These are phyloP conservation scores for Danaus chrysippus DNA, from an alignment of 2,888 invertebrate species.

Conservation along the genomic window DNA sequence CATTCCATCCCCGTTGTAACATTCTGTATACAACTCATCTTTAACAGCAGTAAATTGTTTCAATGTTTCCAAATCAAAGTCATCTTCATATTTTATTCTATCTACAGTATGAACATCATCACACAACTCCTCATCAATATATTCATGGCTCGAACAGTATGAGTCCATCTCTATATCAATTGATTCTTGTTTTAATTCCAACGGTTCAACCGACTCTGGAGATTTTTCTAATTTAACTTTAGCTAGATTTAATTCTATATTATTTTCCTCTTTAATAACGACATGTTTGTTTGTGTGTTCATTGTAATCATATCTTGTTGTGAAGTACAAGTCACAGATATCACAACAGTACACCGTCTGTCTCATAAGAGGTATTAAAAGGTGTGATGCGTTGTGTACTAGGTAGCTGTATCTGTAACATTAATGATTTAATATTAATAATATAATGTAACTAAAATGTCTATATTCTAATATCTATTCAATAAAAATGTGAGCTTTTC, in stretches of 20 bases:
- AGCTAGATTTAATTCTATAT: neutral
- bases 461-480: too few species aligned
- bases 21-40: constrained; percentile 11
- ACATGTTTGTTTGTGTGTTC: constrained; percentile 16
- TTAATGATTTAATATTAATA: neutral
- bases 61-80: constrained; percentile 8
- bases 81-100: constrained; percentile 23
- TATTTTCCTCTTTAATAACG: constrained; percentile 2
- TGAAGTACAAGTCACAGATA: constrained; percentile 16
- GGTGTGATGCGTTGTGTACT: constrained; percentile 31
- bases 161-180: neutral
- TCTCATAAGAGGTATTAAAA: constrained; percentile 32
- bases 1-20: neutral
- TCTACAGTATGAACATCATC: constrained; percentile 7
- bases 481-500: too few species aligned
- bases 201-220: neutral
- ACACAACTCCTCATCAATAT: neutral
- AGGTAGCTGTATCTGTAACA: constrained; percentile 30
- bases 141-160: neutral
- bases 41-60: constrained; percentile 8
- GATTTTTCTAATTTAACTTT: neutral
- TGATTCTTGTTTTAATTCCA: constrained; percentile 1
- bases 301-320: constrained; percentile 15
- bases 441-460: neutral
- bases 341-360: constrained; percentile 21